Conservation (phyloP, 2,113 vertebrate species). For the Ovibos moschatus region DNA sequence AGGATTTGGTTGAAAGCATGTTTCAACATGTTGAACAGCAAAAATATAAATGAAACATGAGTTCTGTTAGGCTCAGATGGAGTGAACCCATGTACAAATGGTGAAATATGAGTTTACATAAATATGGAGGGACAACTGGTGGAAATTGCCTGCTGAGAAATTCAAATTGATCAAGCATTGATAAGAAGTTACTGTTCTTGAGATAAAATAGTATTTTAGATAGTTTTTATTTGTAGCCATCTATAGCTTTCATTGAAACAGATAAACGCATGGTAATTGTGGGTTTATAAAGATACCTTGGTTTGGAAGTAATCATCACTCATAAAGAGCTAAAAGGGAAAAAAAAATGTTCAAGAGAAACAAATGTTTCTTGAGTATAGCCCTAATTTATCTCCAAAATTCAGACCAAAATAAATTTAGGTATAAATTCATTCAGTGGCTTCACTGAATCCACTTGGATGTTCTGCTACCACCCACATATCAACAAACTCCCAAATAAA, state of each 20-base stretch:
- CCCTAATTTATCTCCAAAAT: neutral
- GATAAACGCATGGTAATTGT: neutral
- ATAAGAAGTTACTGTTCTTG: neutral
- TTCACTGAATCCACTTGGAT: neutral
- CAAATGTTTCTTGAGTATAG: neutral
- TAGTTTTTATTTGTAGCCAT: neutral
- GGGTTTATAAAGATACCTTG: neutral
- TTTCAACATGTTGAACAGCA: neutral
- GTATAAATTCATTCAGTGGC: neutral
- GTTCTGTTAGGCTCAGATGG: neutral
- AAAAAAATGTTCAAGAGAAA: neutral
- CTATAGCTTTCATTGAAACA: neutral
- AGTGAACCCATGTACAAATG: neutral
- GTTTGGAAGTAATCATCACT: neutral
- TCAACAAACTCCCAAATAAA: neutral
- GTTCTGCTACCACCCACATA: neutral
- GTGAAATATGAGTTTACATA: neutral
- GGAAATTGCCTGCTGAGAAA: neutral
- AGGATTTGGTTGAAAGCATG: neutral
- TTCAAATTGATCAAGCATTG: neutral
- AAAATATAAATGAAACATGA: neutral
- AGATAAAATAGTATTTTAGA: neutral
- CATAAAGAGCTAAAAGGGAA: neutral
- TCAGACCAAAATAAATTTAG: neutral
- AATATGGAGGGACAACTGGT: neutral